These are phyloP conservation scores for Halcyon smyrnensis DNA, from an alignment of 2,797 vertebrate genomes.

Conservation along the genomic window DNA sequence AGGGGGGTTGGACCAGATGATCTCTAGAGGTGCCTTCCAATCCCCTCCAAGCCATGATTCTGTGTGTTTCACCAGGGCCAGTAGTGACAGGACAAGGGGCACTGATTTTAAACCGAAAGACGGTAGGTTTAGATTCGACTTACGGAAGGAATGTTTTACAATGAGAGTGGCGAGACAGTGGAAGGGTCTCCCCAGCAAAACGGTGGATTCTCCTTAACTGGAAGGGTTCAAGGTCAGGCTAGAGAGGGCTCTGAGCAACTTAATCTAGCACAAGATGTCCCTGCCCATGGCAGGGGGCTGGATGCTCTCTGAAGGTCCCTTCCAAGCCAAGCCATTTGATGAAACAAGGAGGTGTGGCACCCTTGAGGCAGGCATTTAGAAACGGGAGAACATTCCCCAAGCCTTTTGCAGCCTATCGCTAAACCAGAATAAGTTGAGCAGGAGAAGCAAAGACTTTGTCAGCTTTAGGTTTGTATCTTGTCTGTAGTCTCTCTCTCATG, in stretches of 20 bases:
- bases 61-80: background rate
- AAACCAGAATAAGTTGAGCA: background rate
- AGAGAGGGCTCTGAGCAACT: background rate
- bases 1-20: background rate
- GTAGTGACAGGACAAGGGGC: background rate
- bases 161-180: background rate
- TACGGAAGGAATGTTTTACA: background rate
- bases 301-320: background rate
- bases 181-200: background rate
- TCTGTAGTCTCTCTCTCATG: background rate
- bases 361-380: background rate
- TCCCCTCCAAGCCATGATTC: background rate
- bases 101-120: background rate
- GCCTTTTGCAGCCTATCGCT: background rate
- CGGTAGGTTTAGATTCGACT: background rate
- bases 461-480: background rate
- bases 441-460: background rate
- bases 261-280: background rate
- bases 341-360: background rate
- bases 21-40: background rate
- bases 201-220: background rate
- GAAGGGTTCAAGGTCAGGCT: background rate
- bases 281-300: fast-evolving
- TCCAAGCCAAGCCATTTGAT: background rate
- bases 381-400: background rate